Evolutionary conservation across 2,113 vertebrate genomes (phyloP).

Genomic region (Cebidichthys violaceus): DNA sequence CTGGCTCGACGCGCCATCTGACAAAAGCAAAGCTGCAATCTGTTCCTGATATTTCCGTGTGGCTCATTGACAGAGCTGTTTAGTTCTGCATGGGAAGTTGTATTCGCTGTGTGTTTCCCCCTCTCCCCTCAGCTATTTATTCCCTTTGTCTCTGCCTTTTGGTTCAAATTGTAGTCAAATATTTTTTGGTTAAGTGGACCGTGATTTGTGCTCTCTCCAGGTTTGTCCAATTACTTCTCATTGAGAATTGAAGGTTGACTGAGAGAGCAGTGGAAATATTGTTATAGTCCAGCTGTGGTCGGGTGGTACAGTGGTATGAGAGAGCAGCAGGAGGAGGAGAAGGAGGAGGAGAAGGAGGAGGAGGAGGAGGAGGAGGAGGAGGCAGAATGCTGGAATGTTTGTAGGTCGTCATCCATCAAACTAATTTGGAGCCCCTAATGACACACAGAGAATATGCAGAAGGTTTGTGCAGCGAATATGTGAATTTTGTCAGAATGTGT

Average conservation of each 20-base stretch:
- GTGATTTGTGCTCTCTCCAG: conserved; percentile 48
- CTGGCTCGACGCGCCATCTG: conserved; percentile 3
- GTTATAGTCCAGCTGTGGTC: conserved; percentile 44
- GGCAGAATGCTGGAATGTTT: conserved; percentile 28
- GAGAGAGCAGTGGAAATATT: conserved; percentile 59
- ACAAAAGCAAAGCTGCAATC: conserved; percentile 21
- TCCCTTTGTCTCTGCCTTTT: conserved; percentile 40
- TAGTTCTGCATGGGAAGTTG: conserved; percentile 55
- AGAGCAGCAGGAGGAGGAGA: neutral
- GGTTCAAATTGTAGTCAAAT: conserved; percentile 44
- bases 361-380: neutral
- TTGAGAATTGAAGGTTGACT: conserved; percentile 59
- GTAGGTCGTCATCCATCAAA: conserved; percentile 18
- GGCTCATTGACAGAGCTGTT: conserved; percentile 63
- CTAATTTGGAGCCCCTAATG: conserved; percentile 13
- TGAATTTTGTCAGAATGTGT: neutral
- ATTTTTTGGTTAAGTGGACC: conserved; percentile 42
- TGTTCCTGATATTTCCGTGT: conserved; percentile 54
- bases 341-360: neutral
- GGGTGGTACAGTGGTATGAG: conserved; percentile 16
- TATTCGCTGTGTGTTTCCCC: conserved; percentile 19
- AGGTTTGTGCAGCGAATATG: neutral
- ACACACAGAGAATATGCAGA: conserved; percentile 9
- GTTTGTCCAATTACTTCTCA: conserved; percentile 62
- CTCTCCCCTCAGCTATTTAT: conserved; percentile 51